These are phyloP conservation scores for Crotalus horridus DNA, from an alignment of 2,113 vertebrate genomes.

Conservation along the genomic window DNA sequence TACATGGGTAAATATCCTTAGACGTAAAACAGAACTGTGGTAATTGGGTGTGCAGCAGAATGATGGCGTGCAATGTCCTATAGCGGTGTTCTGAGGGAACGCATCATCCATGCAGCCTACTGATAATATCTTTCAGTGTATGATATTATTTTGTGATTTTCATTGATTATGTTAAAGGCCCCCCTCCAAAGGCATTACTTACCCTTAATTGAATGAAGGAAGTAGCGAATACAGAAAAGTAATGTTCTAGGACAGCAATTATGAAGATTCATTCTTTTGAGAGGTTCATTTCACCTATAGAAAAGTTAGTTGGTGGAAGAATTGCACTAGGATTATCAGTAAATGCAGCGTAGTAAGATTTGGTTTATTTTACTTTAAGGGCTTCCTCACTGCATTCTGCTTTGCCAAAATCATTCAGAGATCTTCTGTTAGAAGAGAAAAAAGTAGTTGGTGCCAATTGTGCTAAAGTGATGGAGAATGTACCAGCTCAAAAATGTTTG, in stretches of 20 bases:
- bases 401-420: slow-evolving; percentile 82
- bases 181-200: neutral
- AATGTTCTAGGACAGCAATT: neutral
- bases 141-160: neutral
- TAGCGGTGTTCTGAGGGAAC: too few relatives aligned
- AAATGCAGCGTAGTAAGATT: neutral
- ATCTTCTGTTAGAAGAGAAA: slow-evolving; percentile 83
- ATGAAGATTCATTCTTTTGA: neutral
- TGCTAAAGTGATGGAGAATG: slow-evolving; percentile 74
- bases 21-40: too few relatives aligned
- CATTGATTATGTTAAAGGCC: neutral
- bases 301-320: neutral
- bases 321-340: neutral
- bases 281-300: neutral
- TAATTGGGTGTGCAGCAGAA: too few relatives aligned
- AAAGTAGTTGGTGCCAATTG: slow-evolving; percentile 64
- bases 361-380: slow-evolving; percentile 67
- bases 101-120: neutral
- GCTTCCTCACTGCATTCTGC: slow-evolving; percentile 73
- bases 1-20: neutral
- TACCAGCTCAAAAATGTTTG: slow-evolving; percentile 65
- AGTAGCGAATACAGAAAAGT: neutral
- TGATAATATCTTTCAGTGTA: neutral
- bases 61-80: too few relatives aligned
- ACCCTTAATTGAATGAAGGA: neutral